phyloP scores from a whole-genome alignment of 2,888 invertebrate genomes.

The Cecidostiba fungosa region DNA sequence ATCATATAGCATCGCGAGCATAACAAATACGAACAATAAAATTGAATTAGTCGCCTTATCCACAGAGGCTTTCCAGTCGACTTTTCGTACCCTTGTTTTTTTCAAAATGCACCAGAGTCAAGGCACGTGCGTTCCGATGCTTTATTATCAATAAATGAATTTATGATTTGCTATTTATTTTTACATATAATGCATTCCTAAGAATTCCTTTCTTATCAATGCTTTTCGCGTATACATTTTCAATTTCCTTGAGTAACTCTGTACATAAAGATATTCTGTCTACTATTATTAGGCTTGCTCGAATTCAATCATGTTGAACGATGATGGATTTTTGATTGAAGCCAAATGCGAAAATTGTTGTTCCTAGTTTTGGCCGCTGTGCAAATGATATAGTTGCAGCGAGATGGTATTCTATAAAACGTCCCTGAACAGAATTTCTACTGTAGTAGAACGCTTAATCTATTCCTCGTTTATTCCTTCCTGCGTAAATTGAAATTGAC shows the following conservation, averaged over 20 bases:
- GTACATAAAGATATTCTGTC: background rate
- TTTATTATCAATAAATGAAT: background rate
- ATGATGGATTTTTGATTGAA: background rate
- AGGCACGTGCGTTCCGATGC: background rate
- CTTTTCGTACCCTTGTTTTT: background rate
- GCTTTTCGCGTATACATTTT: background rate
- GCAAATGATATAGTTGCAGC: background rate
- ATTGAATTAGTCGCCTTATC: conserved; percentile 66
- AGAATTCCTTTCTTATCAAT: background rate
- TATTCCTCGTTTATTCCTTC: background rate
- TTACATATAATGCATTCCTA: background rate
- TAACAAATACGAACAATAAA: conserved; percentile 69
- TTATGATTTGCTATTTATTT: background rate
- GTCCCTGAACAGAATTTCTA: background rate
- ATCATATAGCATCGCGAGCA: conserved; percentile 34
- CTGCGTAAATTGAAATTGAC: background rate
- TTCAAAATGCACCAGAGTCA: background rate
- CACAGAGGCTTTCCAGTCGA: background rate
- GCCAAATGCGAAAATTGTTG: background rate
- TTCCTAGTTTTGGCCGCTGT: background rate
- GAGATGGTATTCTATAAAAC: background rate
- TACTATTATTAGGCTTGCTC: background rate
- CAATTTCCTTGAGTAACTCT: background rate
- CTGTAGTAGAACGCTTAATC: background rate
- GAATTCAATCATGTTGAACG: background rate